phyloP scores from a whole-genome alignment of 2,888 invertebrate species.

The Pilophorus perplexus region DNA sequence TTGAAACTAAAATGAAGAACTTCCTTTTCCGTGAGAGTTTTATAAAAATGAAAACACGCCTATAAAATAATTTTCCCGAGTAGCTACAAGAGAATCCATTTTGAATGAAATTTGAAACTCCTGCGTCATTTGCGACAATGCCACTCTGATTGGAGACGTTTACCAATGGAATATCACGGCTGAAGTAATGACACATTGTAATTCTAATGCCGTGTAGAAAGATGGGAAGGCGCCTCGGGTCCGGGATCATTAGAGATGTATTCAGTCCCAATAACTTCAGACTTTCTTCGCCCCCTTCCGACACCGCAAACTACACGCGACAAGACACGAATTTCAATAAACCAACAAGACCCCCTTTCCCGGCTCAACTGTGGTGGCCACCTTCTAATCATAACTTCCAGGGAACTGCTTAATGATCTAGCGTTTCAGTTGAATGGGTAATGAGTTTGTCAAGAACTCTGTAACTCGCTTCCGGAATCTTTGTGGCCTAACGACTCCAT shows the following conservation, averaged over 20 bases:
- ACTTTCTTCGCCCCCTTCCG: constrained; percentile 33
- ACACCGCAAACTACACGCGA: constrained; percentile 35
- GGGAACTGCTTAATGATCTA: constrained; percentile 32
- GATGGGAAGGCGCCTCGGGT: neutral
- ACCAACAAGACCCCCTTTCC: constrained; percentile 1
- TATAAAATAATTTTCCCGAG: no score
- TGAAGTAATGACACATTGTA: constrained; percentile 38
- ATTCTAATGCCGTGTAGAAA: constrained; percentile 28
- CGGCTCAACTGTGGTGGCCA: neutral
- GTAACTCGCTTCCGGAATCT: no score
- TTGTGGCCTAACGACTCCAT: no score
- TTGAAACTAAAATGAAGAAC: no score
- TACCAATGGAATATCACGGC: constrained; percentile 3
- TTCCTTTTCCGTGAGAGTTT: no score
- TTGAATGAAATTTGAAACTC: no score
- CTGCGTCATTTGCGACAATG: neutral
- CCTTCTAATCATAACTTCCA: constrained; percentile 20
- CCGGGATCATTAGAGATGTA: constrained; percentile 34
- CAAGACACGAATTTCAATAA: constrained; percentile 38
- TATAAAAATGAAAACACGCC: no score
- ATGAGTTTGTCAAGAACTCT: no score
- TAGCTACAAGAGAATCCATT: no score
- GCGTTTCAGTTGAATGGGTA: constrained; percentile 30
- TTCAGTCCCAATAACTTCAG: constrained; percentile 37
- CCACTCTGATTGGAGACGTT: constrained; percentile 25